A percentile compares a stretch with the other conserved stretches of the same genome.
These are phyloP conservation scores for Channa striata DNA, from an alignment of 2,797 vertebrate species.

Conservation along the genomic window DNA sequence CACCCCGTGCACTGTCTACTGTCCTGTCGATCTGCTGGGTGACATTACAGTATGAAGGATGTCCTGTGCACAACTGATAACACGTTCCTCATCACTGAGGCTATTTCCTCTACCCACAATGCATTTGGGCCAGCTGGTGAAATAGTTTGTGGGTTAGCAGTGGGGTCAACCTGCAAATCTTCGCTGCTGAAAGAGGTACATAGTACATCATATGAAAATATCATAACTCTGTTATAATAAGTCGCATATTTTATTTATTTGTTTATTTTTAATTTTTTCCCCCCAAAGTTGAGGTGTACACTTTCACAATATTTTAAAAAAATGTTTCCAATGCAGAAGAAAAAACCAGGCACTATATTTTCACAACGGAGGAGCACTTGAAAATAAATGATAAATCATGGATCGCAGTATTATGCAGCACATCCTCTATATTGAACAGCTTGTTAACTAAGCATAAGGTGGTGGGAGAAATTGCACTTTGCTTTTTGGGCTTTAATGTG, in stretches of 20 bases:
- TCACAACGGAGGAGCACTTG: too few species aligned
- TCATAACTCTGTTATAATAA: neutral
- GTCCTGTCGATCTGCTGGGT: constrained; percentile 50
- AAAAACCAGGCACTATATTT: too few species aligned
- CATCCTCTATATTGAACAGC: neutral
- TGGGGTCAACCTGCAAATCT: constrained; percentile 19
- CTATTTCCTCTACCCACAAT: constrained; percentile 75
- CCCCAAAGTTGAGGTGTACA: too few species aligned
- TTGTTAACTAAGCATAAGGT: neutral
- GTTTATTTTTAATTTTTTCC: too few species aligned
- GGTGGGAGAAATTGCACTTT: too few species aligned
- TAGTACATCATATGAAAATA: neutral
- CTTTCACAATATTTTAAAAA: too few species aligned
- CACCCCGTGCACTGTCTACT: constrained; percentile 44
- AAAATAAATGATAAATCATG: neutral
- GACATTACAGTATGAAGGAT: constrained; percentile 65
- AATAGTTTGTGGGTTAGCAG: constrained; percentile 49
- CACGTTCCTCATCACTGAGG: constrained; percentile 59
- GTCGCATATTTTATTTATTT: too few species aligned
- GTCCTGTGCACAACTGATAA: constrained; percentile 71
- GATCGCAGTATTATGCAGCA: neutral
- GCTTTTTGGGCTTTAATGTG: neutral
- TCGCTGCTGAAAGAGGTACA: neutral
- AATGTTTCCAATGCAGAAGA: too few species aligned
- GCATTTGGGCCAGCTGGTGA: constrained; percentile 55